Base-by-base conservation (phyloP, 2,113 vertebrate genomes). In the Tretioscincus oriximinensis region DNA sequence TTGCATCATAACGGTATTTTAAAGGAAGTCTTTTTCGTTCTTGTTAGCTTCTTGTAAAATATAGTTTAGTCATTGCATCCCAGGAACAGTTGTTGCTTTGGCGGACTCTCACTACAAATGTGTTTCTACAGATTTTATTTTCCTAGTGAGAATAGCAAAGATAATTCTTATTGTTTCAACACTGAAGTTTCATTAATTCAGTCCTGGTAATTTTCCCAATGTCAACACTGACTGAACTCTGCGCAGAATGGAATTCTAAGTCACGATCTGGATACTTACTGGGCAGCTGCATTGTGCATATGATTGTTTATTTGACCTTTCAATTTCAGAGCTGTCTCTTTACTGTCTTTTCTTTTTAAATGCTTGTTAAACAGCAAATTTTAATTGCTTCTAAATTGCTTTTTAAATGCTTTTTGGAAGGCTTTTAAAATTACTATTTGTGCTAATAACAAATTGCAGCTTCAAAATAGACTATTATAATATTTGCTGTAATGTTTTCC, bases 231-330 rank as follows among this genome's bases (percentile, higher is more conserved):
- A 66, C 21, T 54, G 51, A 66, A 66, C n/a, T 14, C n/a, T 51
- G 76, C 51, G 70, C 5, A 61, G 31, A 78, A 35, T 35, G 4
- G 31, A 22, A 4, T 51, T 69, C 29, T 45, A 14, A 69, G 77
- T 69, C 47, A 58, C 21, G 51, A 70, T 60, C 51, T 60, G 49
- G 77, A 69, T 60, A 35, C 51, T 45, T 70, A 35, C 24, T 70
- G 54, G 77, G 70, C 51, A 45, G 67, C 67, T 70, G 66, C 24
- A 41, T 21, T 61, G 31, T 79, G 66, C 67, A 11, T 79, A n/a
- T 78, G 66, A 78, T 60, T n/a, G 77, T 60, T 70, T 49, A 35
- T 58, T 69, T 79, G 67, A 79, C 67, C 51, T 79, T 79, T 79
- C 51, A n/a, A 41, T 69, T 78, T 58, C 49, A 58, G 28, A 12